Conservation (phyloP, 2,888 invertebrate genomes). For the Eilema griseolum region DNA sequence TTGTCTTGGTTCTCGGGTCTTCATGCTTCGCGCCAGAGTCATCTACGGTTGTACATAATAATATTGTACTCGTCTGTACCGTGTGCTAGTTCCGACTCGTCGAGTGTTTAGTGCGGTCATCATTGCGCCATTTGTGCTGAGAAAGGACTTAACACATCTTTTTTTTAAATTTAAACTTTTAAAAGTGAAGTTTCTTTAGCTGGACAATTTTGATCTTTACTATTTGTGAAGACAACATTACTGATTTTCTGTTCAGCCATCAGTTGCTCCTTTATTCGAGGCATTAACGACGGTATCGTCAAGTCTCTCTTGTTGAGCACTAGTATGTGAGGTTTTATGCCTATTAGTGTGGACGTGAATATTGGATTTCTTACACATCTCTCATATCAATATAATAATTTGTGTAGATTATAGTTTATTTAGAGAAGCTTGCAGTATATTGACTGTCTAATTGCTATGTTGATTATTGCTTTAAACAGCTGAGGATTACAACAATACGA, state of each 20-base stretch:
- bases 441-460: background rate
- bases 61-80: background rate
- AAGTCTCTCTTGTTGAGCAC: slow-evolving; percentile 96
- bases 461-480: background rate
- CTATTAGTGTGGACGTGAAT: slow-evolving; percentile 91
- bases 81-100: background rate
- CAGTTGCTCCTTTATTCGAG: slow-evolving; percentile 86
- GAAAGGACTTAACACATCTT: background rate
- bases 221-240: slow-evolving; percentile 93
- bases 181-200: slow-evolving; percentile 52
- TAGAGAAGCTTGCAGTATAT: too few relatives aligned
- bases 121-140: background rate
- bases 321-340: slow-evolving; percentile 95
- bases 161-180: too few relatives aligned
- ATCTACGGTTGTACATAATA: too few relatives aligned
- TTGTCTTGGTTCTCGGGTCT: too few relatives aligned
- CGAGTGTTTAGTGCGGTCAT: background rate
- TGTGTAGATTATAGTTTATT: too few relatives aligned
- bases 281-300: slow-evolving; percentile 85
- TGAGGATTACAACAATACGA: background rate
- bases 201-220: slow-evolving; percentile 90
- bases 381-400: too few relatives aligned
- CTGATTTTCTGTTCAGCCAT: slow-evolving; percentile 86
- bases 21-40: too few relatives aligned
- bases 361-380: slow-evolving; percentile 88